Conservation (phyloP, 2,888 invertebrate species). For the Troides oblongomaculatus region DNA sequence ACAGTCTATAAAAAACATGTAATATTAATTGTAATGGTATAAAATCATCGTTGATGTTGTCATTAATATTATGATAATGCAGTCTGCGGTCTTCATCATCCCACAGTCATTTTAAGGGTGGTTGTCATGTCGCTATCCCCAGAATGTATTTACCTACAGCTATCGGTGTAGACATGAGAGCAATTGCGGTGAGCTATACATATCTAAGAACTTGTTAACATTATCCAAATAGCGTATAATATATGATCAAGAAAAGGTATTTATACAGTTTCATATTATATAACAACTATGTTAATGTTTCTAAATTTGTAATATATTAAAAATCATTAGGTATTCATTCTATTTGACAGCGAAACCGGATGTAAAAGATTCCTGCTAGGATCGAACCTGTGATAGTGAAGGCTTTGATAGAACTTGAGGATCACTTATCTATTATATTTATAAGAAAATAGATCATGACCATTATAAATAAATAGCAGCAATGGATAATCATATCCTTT, state of each 20-base stretch:
- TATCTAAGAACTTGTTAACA: conserved; percentile 30
- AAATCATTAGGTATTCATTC: too few relatives aligned
- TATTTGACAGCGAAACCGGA: too few relatives aligned
- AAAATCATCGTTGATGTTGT: conserved; percentile 31
- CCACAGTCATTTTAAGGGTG: conserved; percentile 58
- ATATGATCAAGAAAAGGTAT: not conserved
- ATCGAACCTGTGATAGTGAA: too few relatives aligned
- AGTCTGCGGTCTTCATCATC: conserved; percentile 53
- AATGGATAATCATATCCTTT: too few relatives aligned
- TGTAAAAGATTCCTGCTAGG: too few relatives aligned
- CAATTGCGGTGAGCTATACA: conserved; percentile 18
- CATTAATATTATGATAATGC: conserved; percentile 19
- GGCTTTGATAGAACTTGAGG: too few relatives aligned
- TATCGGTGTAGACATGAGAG: conserved; percentile 34
- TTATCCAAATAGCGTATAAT: not conserved
- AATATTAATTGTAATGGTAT: too few relatives aligned
- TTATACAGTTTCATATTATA: not conserved
- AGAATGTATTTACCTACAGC: conserved; percentile 41
- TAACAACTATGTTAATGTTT: not conserved
- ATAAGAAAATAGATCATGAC: too few relatives aligned
- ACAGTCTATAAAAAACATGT: too few relatives aligned
- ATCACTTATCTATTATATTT: too few relatives aligned
- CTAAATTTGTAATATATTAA: too few relatives aligned
- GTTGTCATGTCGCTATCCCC: conserved; percentile 48
- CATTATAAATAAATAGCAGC: too few relatives aligned